Base-by-base conservation (phyloP, 1,140 invertebrate species). In the Archivesica marissinica region DNA sequence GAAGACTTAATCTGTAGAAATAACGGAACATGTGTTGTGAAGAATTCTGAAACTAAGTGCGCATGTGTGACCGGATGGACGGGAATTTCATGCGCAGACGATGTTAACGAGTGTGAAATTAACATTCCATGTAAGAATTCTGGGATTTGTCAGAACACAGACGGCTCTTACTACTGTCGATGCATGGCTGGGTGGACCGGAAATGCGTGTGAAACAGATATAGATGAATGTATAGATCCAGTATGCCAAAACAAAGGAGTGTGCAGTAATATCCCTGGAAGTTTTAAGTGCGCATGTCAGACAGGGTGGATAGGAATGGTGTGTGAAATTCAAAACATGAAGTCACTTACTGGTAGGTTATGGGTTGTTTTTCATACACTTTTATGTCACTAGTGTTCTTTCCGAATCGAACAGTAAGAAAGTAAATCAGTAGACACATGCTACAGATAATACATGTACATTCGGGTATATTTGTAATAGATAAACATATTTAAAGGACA, bases 161-260 rank as follows among this genome's bases (percentile, higher is more conserved):
- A 78, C 50, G 75, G 79, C 4, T 80, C 72, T 20, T 85, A 70
- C 54, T 44, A 61, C 2, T 89, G 88, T 82, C 23, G 84, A 33
- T 89, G 88, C 64, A 15, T 35, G 28, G 2, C 13, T 23, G 88
- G 86, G 7, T 86, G 86, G 85, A 86, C 52, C 35, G 88, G 86
- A 39, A 50, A 66, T 25, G 28, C 28, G 4, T 89, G 88, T 75
- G 81, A 85, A 41, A 64, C 56, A 17, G 66, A 50, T 7, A 83
- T 83, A 2, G 75, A 88, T 68, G 84, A 87, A 28, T 88, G 88
- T 61, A 25, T 54, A 23, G 70, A 30, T 50, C 59, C 35, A 41
- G 80, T 44, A 38, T 86, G 85, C 59, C 17, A 86, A 82, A 64
- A 82, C 23, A 44, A 28, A 4, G 79, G 78, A 15, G 25, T 82